These are phyloP conservation scores for Arvicanthis niloticus DNA, from an alignment of 2,113 vertebrate species.

Conservation along the genomic window DNA sequence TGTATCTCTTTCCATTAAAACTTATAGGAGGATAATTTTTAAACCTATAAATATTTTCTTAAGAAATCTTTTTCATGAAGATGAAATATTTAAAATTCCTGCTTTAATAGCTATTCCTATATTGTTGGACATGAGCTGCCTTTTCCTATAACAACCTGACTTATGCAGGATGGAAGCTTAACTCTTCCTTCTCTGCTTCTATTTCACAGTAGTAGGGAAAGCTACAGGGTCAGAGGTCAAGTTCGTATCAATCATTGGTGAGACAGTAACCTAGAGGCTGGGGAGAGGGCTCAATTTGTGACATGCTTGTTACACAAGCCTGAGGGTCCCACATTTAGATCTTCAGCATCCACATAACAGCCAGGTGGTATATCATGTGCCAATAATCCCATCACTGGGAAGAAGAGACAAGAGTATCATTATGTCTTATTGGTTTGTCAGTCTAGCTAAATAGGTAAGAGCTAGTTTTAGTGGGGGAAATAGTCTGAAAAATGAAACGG, in stretches of 20 bases:
- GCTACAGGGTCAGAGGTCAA: neutral
- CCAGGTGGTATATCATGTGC: too few relatives aligned
- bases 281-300: neutral
- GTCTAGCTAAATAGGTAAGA: neutral
- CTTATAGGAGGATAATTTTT: neutral
- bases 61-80: neutral
- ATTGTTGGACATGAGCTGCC: slow-evolving; percentile 5
- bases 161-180: neutral
- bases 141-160: neutral
- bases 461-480: too few relatives aligned
- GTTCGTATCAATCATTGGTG: neutral
- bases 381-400: neutral
- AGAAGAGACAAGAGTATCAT: neutral
- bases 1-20: slow-evolving; percentile 4
- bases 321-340: neutral
- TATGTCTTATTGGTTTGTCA: neutral
- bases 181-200: neutral
- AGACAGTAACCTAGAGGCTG: neutral
- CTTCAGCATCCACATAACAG: neutral
- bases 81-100: slow-evolving; percentile 60
- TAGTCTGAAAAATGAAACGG: neutral
- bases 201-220: neutral
- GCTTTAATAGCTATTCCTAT: neutral
- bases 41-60: neutral
- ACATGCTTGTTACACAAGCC: neutral